These are phyloP conservation scores for Hybos culiciformis DNA, from an alignment of 2,888 invertebrate species.

Conservation along the genomic window DNA sequence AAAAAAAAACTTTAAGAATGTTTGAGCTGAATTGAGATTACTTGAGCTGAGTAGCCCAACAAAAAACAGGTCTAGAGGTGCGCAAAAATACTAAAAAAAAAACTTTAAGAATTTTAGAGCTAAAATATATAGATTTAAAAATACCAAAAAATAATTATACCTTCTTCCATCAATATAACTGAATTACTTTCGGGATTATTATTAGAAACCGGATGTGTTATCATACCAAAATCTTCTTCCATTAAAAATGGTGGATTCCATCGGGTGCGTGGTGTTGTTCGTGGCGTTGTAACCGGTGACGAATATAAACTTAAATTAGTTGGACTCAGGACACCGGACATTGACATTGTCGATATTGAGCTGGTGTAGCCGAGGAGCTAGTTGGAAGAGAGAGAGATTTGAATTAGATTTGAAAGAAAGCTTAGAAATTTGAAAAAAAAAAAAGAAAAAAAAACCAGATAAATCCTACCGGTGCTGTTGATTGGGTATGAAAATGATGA, in stretches of 20 bases:
- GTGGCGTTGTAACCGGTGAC: conserved; percentile 54
- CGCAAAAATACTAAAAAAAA: too few species aligned
- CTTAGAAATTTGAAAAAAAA: neutral
- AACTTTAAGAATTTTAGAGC: too few species aligned
- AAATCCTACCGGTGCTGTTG: conserved; percentile 40
- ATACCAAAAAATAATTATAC: too few species aligned
- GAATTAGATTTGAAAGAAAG: neutral
- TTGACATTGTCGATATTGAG: conserved; percentile 60
- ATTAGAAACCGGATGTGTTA: conserved; percentile 55
- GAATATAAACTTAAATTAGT: conserved; percentile 77
- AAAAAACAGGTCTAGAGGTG: too few species aligned
- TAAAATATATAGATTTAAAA: too few species aligned
- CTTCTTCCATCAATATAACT: conserved; percentile 68
- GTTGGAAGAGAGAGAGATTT: conserved; percentile 3
- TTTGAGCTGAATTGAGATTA: too few species aligned
- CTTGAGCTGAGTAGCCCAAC: too few species aligned
- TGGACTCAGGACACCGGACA: conserved; percentile 78
- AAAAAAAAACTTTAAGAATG: too few species aligned
- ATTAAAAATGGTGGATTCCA: conserved; percentile 85
- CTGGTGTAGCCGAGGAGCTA: conserved; percentile 89
- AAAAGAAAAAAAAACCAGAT: conserved; percentile 3
- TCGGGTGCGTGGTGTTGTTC: conserved; percentile 55
- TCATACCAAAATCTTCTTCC: conserved; percentile 92
- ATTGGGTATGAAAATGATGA: conserved; percentile 87
- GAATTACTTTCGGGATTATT: conserved; percentile 49